Conservation (phyloP, 2,888 invertebrate species). For the Orthosia cruda region DNA sequence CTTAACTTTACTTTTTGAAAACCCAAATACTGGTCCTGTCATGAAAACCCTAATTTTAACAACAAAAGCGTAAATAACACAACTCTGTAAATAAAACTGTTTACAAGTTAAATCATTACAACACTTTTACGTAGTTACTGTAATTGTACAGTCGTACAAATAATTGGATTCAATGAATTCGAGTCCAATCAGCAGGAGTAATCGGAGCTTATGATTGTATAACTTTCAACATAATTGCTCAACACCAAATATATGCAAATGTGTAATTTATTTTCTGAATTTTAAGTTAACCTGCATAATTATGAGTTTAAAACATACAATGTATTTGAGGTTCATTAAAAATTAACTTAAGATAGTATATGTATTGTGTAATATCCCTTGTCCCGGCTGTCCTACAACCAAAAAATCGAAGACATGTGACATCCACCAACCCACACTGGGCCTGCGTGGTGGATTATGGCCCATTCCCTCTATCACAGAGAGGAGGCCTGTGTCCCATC, state of each 20-base stretch:
- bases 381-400: no score
- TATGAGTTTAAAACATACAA: constrained; percentile 7
- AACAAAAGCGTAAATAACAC: background rate
- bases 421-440: no score
- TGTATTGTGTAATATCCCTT: no score
- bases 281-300: constrained; percentile 10
- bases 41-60: no score
- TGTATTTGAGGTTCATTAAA: no score
- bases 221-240: constrained; percentile 42
- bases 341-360: no score
- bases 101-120: constrained; percentile 12
- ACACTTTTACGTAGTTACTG: background rate
- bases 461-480: no score
- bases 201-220: constrained; percentile 44
- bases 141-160: constrained; percentile 26
- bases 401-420: no score
- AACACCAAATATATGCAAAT: constrained; percentile 15
- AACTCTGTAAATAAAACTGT: background rate
- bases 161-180: constrained; percentile 53
- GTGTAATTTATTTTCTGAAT: background rate
- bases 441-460: no score
- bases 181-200: constrained; percentile 37
- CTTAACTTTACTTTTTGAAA: no score
- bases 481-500: no score
- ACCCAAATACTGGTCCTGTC: no score